Evolutionary conservation across 2,113 vertebrate species (phyloP).

Genomic region (Perca flavescens): DNA sequence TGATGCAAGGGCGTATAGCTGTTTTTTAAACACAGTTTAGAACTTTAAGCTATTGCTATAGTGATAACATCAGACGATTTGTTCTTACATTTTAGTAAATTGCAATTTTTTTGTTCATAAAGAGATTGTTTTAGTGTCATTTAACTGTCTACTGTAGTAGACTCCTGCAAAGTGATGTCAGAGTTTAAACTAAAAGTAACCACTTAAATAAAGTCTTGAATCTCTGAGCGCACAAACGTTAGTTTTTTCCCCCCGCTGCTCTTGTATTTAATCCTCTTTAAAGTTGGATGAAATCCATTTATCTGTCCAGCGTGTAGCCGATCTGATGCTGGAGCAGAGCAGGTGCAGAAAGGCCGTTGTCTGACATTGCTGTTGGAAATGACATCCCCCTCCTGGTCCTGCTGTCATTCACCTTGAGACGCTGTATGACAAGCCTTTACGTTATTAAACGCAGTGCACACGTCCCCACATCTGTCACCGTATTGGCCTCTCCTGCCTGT

Average conservation of each 20-base stretch:
- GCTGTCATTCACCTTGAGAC: conserved; percentile 63
- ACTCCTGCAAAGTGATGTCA: not conserved
- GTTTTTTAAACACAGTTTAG: not conserved
- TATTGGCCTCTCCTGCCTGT: conserved; percentile 46
- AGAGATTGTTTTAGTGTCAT: not conserved
- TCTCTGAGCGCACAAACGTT: conserved; percentile 2
- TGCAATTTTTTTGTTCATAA: too few species aligned
- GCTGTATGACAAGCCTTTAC: conserved; percentile 54
- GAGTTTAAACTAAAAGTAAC: not conserved
- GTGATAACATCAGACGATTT: not conserved
- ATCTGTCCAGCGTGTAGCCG: conserved; percentile 11
- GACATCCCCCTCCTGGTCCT: conserved; percentile 41
- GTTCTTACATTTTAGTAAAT: not conserved
- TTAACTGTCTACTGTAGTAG: too few species aligned
- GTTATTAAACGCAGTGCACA: conserved; percentile 63
- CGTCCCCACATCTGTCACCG: conserved; percentile 63
- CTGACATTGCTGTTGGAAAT: conserved; percentile 60
- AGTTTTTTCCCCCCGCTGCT: not conserved
- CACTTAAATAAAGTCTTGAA: not conserved
- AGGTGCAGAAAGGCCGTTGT: conserved; percentile 35
- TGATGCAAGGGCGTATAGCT: not conserved
- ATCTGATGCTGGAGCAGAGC: conserved; percentile 22
- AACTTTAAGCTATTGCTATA: not conserved
- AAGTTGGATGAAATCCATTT: conserved; percentile 37
- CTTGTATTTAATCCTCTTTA: conserved; percentile 41